These are phyloP conservation scores for Nannobrachium achirus DNA, from an alignment of 2,113 vertebrate genomes.

Conservation along the genomic window DNA sequence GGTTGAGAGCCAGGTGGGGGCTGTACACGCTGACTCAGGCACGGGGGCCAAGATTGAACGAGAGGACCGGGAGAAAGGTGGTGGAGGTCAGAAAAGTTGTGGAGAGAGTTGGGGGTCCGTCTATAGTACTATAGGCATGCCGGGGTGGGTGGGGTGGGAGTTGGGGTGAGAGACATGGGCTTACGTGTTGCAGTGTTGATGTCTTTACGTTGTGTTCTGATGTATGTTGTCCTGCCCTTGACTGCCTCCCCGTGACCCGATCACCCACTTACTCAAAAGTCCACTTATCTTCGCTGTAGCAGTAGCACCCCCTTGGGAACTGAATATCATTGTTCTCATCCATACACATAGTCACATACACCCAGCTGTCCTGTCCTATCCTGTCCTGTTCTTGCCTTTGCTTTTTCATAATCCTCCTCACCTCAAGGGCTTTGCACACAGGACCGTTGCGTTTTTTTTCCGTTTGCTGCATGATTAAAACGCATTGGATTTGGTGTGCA, in stretches of 20 bases:
- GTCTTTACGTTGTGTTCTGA: conserved; percentile 43
- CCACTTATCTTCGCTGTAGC: conserved; percentile 45
- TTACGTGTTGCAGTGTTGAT: conserved; percentile 22
- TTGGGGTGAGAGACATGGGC: conserved; percentile 16
- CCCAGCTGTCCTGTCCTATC: no score
- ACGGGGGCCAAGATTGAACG: conserved; percentile 24
- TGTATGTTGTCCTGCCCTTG: conserved; percentile 34
- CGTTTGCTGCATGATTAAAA: no score
- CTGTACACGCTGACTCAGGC: conserved; percentile 70
- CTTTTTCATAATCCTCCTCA: no score
- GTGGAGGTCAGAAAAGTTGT: conserved; percentile 43
- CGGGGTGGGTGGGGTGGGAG: conserved; percentile 17
- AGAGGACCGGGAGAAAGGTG: conserved; percentile 21
- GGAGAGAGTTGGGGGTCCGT: conserved; percentile 5
- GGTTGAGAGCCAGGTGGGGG: conserved; percentile 57
- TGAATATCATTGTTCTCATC: conserved; percentile 18
- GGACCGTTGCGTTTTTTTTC: no score
- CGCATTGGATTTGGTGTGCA: no score
- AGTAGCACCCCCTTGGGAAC: conserved; percentile 24
- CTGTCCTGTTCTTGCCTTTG: no score
- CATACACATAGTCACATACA: no score
- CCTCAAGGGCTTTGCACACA: no score
- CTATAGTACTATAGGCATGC: no score
- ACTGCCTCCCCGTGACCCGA: conserved; percentile 39
- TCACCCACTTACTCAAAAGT: conserved; percentile 24